phyloP scores from a whole-genome alignment of 1,140 invertebrate species.

The Sycobia sp. region DNA sequence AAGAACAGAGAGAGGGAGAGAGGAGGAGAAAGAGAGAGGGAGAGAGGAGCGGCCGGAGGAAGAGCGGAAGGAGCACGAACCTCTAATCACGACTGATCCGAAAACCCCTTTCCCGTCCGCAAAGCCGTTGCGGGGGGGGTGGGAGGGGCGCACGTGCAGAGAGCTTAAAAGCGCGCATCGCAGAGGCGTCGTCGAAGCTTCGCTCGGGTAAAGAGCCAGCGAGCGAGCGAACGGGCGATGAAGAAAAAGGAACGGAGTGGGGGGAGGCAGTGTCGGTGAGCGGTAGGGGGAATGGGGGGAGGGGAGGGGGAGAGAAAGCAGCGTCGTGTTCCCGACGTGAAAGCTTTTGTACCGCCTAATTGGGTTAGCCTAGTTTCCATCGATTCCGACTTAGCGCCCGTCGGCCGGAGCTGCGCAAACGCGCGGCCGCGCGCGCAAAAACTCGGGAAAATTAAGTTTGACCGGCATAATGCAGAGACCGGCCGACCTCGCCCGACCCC shows the following conservation, averaged over 20 bases:
- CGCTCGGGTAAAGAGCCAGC: no score
- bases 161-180: no score
- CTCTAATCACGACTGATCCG: background rate
- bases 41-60: no score
- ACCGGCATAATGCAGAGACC: constrained; percentile 6
- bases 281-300: background rate
- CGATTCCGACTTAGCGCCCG: constrained; percentile 37
- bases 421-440: constrained; percentile 30
- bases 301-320: no score
- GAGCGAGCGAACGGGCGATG: no score
- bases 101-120: background rate
- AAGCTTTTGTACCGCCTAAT: constrained; percentile 49
- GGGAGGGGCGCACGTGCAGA: no score
- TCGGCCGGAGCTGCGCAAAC: constrained; percentile 4
- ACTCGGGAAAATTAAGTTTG: constrained; percentile 32
- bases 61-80: background rate
- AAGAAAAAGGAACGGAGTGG: background rate
- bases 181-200: no score
- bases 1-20: no score
- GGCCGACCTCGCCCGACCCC: no score
- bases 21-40: background rate
- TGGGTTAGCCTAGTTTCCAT: constrained; percentile 49
- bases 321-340: constrained; percentile 16
- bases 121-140: no score
- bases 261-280: background rate